Evolutionary conservation across 1,140 invertebrate species (phyloP).

Genomic region (Tetraneura akinire): DNA sequence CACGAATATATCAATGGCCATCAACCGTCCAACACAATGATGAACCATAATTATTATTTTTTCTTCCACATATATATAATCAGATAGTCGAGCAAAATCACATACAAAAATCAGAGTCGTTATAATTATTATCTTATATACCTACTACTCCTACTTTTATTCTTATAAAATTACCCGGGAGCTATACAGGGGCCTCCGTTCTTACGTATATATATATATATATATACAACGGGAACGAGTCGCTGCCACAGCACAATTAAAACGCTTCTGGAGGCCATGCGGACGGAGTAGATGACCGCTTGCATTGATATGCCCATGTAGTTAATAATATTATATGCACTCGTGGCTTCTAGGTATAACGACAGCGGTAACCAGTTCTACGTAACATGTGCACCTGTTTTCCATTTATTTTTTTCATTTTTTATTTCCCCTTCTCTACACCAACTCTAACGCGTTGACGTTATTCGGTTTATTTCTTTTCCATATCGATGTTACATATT

Average conservation of each 20-base stretch:
- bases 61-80: conserved; percentile 29
- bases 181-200: conserved; percentile 3
- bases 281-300: conserved; percentile 44
- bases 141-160: conserved; percentile 2
- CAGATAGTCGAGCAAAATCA: conserved; percentile 35
- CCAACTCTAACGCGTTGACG: background rate
- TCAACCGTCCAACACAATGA: conserved; percentile 3
- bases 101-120: conserved; percentile 44
- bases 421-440: background rate
- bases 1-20: background rate
- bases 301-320: conserved; percentile 30
- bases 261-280: conserved; percentile 49
- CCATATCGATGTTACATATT: conserved; percentile 36
- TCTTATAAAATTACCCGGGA: conserved; percentile 40
- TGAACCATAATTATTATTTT: conserved; percentile 43
- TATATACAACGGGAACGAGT: conserved; percentile 8
- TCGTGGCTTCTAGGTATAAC: conserved; percentile 48
- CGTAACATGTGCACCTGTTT: conserved; percentile 45
- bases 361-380: conserved; percentile 43
- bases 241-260: conserved; percentile 32
- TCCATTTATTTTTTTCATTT: background rate
- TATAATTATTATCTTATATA: conserved; percentile 39
- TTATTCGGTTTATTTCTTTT: conserved; percentile 33
- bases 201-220: background rate
- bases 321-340: conserved; percentile 44